A percentile compares a stretch with the other conserved stretches of the same genome.
These are phyloP conservation scores for Sesia bembeciformis DNA, from an alignment of 2,888 invertebrate species.

Conservation along the genomic window DNA sequence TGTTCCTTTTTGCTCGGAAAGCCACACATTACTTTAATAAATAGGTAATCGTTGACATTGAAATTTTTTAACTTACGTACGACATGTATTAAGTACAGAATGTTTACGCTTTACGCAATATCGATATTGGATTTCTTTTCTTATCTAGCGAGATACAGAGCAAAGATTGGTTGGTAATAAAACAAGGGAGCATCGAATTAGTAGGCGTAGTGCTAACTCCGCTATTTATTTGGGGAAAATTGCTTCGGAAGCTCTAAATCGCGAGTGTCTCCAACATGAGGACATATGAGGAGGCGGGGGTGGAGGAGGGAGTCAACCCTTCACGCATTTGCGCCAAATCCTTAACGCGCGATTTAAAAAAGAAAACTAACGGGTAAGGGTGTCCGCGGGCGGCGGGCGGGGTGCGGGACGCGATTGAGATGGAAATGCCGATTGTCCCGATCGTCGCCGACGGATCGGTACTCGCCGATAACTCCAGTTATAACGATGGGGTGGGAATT, in stretches of 20 bases:
- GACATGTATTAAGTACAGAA: too few species aligned
- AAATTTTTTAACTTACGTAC: too few species aligned
- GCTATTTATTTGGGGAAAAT: slow-evolving; percentile 35
- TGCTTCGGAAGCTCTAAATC: slow-evolving; percentile 27
- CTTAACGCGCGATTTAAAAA: slow-evolving; percentile 74
- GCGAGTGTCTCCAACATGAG: slow-evolving; percentile 27
- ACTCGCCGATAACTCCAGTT: slow-evolving; percentile 63
- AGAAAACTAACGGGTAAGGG: slow-evolving; percentile 64
- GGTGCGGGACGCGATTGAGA: slow-evolving; percentile 45
- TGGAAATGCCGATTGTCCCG: slow-evolving; percentile 69
- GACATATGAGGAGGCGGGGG: slow-evolving; percentile 57
- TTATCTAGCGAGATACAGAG: not conserved
- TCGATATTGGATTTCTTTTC: too few species aligned
- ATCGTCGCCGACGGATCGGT: slow-evolving; percentile 43
- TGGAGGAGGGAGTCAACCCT: slow-evolving; percentile 48
- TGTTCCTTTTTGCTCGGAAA: too few species aligned
- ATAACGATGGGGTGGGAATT: slow-evolving; percentile 74
- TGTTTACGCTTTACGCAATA: too few species aligned
- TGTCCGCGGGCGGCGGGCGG: slow-evolving; percentile 22
- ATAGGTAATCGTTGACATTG: too few species aligned
- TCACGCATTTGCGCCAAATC: slow-evolving; percentile 69
- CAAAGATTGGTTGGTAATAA: slow-evolving; percentile 7
- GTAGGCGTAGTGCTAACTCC: slow-evolving; percentile 22
- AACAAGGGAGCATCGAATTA: slow-evolving; percentile 20
- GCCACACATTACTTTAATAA: too few species aligned